A percentile compares a stretch with the other conserved stretches of the same genome.
phyloP scores from a whole-genome alignment of 30 jellyfish, hydroid and myxozoan species.

The Hydractinia echinata region DNA sequence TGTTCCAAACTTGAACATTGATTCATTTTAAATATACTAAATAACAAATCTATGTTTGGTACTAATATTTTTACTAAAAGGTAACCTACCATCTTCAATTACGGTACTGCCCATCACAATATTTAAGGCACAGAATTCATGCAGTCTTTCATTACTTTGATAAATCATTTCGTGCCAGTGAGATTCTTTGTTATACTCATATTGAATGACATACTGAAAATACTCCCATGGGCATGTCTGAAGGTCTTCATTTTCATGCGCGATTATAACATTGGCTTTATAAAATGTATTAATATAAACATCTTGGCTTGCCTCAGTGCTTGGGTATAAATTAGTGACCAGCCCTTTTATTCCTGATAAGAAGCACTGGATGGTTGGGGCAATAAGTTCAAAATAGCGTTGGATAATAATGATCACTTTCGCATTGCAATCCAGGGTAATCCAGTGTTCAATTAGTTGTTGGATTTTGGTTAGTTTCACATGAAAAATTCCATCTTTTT shows the following conservation, averaged over 20 bases:
- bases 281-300: slow-evolving; percentile 26
- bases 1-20: too few species aligned
- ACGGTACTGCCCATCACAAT: too few species aligned
- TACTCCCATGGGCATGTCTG: slow-evolving; percentile 76
- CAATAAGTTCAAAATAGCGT: slow-evolving; percentile 49
- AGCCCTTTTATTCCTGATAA: slow-evolving; percentile 37
- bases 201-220: slow-evolving; percentile 54
- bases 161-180: slow-evolving; percentile 50
- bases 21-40: not conserved
- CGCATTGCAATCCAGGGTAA: not conserved
- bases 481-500: slow-evolving; percentile 35
- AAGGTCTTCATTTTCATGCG: slow-evolving; percentile 48
- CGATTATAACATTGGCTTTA: slow-evolving; percentile 59
- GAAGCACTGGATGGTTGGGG: slow-evolving; percentile 21
- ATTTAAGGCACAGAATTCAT: slow-evolving; percentile 23
- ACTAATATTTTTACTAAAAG: not conserved
- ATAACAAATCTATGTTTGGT: not conserved
- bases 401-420: slow-evolving; percentile 49
- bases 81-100: too few species aligned
- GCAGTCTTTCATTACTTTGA: slow-evolving; percentile 47
- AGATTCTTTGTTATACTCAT: slow-evolving; percentile 50
- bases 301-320: slow-evolving; percentile 44
- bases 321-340: slow-evolving; percentile 46
- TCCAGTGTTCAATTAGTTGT: slow-evolving; percentile 26
- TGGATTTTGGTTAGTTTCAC: slow-evolving; percentile 42